Conservation (phyloP, 2,888 invertebrate genomes). For the Drosophila phalerata region DNA sequence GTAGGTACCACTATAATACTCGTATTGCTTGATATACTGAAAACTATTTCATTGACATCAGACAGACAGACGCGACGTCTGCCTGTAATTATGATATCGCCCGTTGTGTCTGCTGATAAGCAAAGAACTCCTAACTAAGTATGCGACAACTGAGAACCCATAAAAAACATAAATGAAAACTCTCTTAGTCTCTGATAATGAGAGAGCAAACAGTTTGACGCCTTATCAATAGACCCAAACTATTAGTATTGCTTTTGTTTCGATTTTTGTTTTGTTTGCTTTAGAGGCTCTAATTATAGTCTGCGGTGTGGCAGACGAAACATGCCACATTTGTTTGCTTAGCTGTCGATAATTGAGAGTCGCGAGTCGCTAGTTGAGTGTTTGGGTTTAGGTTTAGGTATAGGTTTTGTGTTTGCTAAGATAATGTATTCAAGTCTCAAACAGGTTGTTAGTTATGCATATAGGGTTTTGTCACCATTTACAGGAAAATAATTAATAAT, state of each 20-base stretch:
- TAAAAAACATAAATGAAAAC: constrained; percentile 18
- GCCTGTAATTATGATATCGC: constrained; percentile 53
- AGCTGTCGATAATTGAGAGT: constrained; percentile 36
- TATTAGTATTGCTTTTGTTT: constrained; percentile 17
- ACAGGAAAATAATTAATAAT: constrained; percentile 23
- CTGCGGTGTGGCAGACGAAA: constrained; percentile 34
- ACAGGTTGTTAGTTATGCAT: constrained; percentile 28
- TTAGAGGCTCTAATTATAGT: constrained; percentile 47
- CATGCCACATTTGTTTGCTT: constrained; percentile 40
- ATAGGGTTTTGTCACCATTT: constrained; percentile 9
- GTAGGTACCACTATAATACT: constrained; percentile 17
- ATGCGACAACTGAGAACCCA: constrained; percentile 22
- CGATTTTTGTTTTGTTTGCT: constrained; percentile 8
- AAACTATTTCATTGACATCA: constrained; percentile 60
- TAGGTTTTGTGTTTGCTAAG: constrained; percentile 38
- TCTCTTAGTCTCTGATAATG: constrained; percentile 15
- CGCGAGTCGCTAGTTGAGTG: constrained; percentile 27
- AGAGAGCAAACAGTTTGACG: constrained; percentile 23
- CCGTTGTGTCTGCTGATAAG: constrained; percentile 54
- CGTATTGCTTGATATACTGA: constrained; percentile 19
- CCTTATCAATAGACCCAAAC: constrained; percentile 48
- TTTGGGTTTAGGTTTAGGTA: constrained; percentile 11
- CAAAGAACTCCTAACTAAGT: constrained; percentile 44
- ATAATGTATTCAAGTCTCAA: constrained; percentile 30
- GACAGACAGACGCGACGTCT: constrained; percentile 52